Base-by-base conservation (phyloP, 2,113 vertebrate genomes). In the Bolborhynchus lineola region DNA sequence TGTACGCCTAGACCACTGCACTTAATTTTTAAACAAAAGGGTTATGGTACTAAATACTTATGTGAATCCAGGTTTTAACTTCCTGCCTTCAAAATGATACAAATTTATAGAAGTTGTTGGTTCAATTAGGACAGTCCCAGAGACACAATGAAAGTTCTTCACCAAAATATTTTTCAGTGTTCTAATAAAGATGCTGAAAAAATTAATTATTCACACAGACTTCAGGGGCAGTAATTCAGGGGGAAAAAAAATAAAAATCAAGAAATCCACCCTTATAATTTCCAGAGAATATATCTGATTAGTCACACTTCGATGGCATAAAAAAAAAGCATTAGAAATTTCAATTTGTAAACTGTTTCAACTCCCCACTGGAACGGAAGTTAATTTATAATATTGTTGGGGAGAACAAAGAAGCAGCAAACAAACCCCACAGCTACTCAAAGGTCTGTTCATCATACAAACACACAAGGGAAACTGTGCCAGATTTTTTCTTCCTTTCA, bases 221-320 rank as follows among this genome's bases (percentile, higher is more conserved):
- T 93, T 88, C 37, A 67, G 42, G 11, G 59, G 31, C 6, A 92
- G 53, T 70, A 72, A 71, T 72, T 93, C 26, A 63, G 50, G 29
- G 50, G 29, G 29, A 6, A 19, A 12, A 53, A 74, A 81, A 84
- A 92, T 63, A 71, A 9, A 81, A 59, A 72, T 11, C 9, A 70
- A 93, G 31, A 95, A 92, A 82, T 82, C 25, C 46, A 80, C 10
- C 17, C 46, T 84, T 76, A 65, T 29, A 64, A 91, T 79, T 96
- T 94, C 65, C 49, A 85, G 37, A 92, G 37, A 79, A 65, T 74
- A 92, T 82, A 95, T 92, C 49, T 95, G 84, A 94, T 91, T 85
- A 93, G 90, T 85, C 87, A 91, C 39, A 82, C 69, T 91, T 87
- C 0, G 0, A 75, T 52, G 69, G 71, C 50, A 84, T 50, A 86